Evolutionary conservation across 2,113 vertebrate genomes (phyloP), one percentile per base, ranked within the genome.

Genomic region (Hemibagrus wyckioides): DNA sequence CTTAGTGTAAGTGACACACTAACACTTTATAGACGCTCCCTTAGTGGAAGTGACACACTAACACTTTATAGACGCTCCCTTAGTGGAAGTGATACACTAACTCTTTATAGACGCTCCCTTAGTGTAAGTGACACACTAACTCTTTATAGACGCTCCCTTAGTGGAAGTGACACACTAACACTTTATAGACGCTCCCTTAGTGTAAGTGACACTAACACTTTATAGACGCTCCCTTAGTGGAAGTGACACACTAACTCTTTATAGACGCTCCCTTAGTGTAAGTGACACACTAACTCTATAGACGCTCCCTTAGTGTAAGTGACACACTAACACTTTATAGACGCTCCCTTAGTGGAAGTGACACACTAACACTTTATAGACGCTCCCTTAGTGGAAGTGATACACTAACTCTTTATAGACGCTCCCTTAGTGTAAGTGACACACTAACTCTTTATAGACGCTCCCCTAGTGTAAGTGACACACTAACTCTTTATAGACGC

Each of bases 61-160:
- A 73, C 41, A 75, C 11, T 87, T 87, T 87, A 13, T 44, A 50
- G 69, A 86, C 77, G 71, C 23, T 79, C 85, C 82, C 85, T 84
- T 21, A 11, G 7, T 0, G 6, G 0, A 23, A 73, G 69, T 11
- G 21, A 30, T 0, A 21, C 23, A 73, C 33, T 3, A 7, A 73
- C 41, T 61, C 11, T 87, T 87, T 87, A 13, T 44, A 50, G 69
- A 86, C 77, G 71, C 23, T 79, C 85, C 82, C 85, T 84, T 21
- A 11, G 7, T 0, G 6, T 0, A 23, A 73, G 69, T 11, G 21
- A 30, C 1, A 21, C 23, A 73, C 33, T 3, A 7, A 73, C 41
- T 61, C 11, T 87, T 87, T 87, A 13, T 44, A 50, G 69, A 86
- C 77, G 71, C 23, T 79, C 85, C 82, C 85, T 84, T 21, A 11